Evolutionary conservation across 2,888 invertebrate genomes (phyloP).

Genomic region (Cordilura impudica): DNA sequence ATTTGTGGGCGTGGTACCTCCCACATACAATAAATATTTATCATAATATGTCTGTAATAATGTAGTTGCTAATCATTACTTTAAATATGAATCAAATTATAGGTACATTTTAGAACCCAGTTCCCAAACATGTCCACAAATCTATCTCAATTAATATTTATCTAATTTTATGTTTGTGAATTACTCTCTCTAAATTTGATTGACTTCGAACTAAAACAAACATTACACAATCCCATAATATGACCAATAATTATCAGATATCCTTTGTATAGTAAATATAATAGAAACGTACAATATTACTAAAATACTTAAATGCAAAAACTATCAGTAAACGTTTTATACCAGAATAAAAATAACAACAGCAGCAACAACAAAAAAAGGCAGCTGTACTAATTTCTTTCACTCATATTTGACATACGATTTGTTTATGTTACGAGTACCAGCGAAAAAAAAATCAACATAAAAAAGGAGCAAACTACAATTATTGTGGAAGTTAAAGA

Average conservation of each 20-base stretch:
- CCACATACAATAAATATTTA: too few relatives aligned
- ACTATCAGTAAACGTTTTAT: conserved; percentile 4
- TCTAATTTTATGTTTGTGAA: not conserved
- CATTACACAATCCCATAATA: too few relatives aligned
- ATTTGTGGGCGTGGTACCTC: too few relatives aligned
- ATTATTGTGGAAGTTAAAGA: conserved; percentile 41
- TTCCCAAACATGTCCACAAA: too few relatives aligned
- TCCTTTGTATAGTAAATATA: not conserved
- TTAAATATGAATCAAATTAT: too few relatives aligned
- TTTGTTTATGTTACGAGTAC: not conserved
- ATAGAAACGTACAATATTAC: conserved; percentile 8
- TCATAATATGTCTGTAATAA: too few relatives aligned
- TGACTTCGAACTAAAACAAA: too few relatives aligned
- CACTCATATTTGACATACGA: not conserved
- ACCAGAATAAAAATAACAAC: not conserved
- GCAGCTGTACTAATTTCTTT: conserved; percentile 34
- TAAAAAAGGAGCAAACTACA: conserved; percentile 51
- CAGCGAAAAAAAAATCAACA: conserved; percentile 20
- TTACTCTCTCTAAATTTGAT: too few relatives aligned
- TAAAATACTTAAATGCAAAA: conserved; percentile 19
- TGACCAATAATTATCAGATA: too few relatives aligned
- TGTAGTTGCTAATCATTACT: too few relatives aligned
- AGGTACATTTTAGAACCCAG: too few relatives aligned
- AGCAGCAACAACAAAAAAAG: conserved; percentile 8
- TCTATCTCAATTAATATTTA: too few relatives aligned